phyloP scores from a whole-genome alignment of 2,888 invertebrate genomes.

The Azorinus chamasolen region DNA sequence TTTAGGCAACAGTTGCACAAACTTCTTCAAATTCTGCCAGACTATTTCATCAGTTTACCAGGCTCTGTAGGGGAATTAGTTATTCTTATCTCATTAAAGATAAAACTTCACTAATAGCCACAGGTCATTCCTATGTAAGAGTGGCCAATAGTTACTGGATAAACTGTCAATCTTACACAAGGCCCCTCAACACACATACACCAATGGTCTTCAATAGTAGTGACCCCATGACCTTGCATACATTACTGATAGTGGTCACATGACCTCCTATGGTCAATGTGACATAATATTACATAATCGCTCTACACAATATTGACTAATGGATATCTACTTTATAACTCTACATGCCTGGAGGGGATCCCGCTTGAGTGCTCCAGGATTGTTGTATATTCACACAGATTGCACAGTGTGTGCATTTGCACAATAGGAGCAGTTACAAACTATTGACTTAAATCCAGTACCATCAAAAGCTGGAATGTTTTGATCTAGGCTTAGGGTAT shows the following conservation, averaged over 20 bases:
- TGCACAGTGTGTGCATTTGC: too few relatives aligned
- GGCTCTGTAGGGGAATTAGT: slow-evolving; percentile 22
- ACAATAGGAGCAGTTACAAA: too few relatives aligned
- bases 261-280: slow-evolving; percentile 64
- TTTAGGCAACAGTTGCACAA: not conserved
- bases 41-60: slow-evolving; percentile 15
- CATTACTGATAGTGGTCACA: slow-evolving; percentile 62
- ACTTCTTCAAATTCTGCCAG: slow-evolving; percentile 7
- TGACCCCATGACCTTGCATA: slow-evolving; percentile 69
- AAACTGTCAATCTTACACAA: slow-evolving; percentile 75
- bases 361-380: too few relatives aligned
- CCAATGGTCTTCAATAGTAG: slow-evolving; percentile 63
- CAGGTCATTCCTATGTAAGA: slow-evolving; percentile 62
- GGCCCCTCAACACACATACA: slow-evolving; percentile 60
- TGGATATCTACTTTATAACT: slow-evolving; percentile 34
- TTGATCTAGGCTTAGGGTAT: too few relatives aligned
- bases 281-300: slow-evolving; percentile 64
- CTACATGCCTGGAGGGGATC: slow-evolving; percentile 5
- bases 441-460: too few relatives aligned
- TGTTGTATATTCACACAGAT: too few relatives aligned
- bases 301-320: slow-evolving; percentile 63
- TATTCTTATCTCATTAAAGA: slow-evolving; percentile 52
- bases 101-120: slow-evolving; percentile 52
- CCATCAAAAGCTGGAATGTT: too few relatives aligned
- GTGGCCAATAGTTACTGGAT: slow-evolving; percentile 69